phyloP scores from a whole-genome alignment of 2,888 invertebrate genomes.

The Hirtodrosophila confusa region DNA sequence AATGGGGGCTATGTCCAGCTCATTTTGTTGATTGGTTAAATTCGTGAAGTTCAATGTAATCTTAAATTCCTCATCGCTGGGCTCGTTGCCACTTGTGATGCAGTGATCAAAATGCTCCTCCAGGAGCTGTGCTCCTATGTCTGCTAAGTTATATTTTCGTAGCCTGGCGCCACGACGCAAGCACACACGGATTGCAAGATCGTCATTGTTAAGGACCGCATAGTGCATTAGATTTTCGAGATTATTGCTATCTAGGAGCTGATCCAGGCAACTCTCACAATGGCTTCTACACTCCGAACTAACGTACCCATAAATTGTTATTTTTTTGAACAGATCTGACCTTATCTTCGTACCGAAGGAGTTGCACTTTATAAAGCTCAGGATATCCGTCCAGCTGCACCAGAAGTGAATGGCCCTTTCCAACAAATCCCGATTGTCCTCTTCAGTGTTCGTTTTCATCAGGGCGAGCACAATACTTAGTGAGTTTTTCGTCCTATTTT shows the following conservation, averaged over 20 bases:
- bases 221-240: conserved; percentile 88
- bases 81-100: conserved; percentile 87
- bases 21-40: conserved; percentile 84
- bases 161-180: conserved; percentile 90
- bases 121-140: conserved; percentile 88
- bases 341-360: conserved; percentile 84
- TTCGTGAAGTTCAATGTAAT: conserved; percentile 90
- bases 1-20: conserved; percentile 90
- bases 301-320: background rate
- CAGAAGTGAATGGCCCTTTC: background rate
- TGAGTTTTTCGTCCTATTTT: too few relatives aligned
- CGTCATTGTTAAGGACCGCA: conserved; percentile 88
- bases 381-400: conserved; percentile 4
- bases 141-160: conserved; percentile 89
- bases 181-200: conserved; percentile 87
- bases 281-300: background rate
- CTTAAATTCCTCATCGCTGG: conserved; percentile 88
- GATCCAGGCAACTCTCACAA: conserved; percentile 86
- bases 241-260: conserved; percentile 86
- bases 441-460: background rate
- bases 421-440: background rate
- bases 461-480: too few relatives aligned
- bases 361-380: conserved; percentile 78
- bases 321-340: conserved; percentile 46
- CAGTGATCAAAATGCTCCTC: conserved; percentile 90